Percentiles rank a stretch among this genome's conserved stretches.
These are phyloP conservation scores for Orthosia gracilis DNA, from an alignment of 2,888 invertebrate genomes.

Conservation along the genomic window DNA sequence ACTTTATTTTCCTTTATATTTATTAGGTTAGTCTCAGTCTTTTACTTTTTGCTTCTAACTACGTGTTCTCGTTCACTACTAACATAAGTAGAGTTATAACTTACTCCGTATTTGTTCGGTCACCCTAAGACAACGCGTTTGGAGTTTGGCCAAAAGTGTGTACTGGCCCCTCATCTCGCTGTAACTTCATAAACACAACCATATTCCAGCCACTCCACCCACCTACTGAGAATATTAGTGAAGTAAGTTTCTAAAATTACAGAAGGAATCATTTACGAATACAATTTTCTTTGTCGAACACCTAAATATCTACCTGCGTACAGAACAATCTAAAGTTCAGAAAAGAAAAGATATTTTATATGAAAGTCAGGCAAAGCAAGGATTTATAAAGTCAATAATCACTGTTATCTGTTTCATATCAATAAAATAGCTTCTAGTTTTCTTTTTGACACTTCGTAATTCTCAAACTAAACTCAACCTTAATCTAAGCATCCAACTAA, in stretches of 20 bases:
- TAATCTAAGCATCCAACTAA: too few species aligned
- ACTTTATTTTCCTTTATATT: background rate
- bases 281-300: conserved; percentile 8
- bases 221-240: conserved; percentile 25
- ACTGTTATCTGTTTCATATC: too few species aligned
- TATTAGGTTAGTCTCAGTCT: background rate
- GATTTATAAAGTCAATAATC: too few species aligned
- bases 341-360: background rate
- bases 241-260: conserved; percentile 6
- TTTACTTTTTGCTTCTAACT: background rate
- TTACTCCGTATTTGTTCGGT: conserved; percentile 43
- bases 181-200: conserved; percentile 50
- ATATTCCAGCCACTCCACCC: conserved; percentile 26
- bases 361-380: too few species aligned
- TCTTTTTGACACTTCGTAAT: background rate
- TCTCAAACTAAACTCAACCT: background rate
- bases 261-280: conserved; percentile 3
- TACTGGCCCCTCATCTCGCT: conserved; percentile 32
- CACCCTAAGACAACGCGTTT: conserved; percentile 59
- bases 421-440: too few species aligned
- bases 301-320: background rate
- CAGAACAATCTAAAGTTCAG: background rate
- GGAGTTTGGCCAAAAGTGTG: conserved; percentile 63
- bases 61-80: background rate
- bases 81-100: background rate